phyloP scores from a whole-genome alignment of 1,140 invertebrate species.

The Drosophila parvula region DNA sequence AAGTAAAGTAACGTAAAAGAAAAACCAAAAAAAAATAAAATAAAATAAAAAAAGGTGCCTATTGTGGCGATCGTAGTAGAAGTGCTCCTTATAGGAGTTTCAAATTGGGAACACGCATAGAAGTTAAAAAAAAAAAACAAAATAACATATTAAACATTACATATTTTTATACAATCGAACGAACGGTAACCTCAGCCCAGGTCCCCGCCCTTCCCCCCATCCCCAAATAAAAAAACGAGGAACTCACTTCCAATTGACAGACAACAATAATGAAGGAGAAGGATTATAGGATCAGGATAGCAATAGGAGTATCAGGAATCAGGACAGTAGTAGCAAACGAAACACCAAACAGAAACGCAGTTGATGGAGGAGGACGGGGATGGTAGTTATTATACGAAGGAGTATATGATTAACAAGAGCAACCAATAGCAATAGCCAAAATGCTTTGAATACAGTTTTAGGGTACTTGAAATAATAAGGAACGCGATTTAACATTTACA shows the following conservation, averaged over 20 bases:
- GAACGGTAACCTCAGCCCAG: slow-evolving; percentile 4
- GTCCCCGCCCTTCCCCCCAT: slow-evolving; percentile 1
- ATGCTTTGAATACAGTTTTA: slow-evolving; percentile 53
- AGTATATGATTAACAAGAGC: slow-evolving; percentile 42
- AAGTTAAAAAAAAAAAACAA: slow-evolving; percentile 12
- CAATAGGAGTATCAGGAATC: slow-evolving; percentile 29
- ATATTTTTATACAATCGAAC: slow-evolving; percentile 64
- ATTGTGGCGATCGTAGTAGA: slow-evolving; percentile 5
- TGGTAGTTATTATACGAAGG: slow-evolving; percentile 5
- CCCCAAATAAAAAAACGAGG: not conserved
- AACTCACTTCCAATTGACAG: slow-evolving; percentile 44
- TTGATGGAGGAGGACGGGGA: not conserved
- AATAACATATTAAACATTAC: slow-evolving; percentile 10
- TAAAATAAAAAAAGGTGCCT: slow-evolving; percentile 27
- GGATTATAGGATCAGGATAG: not conserved
- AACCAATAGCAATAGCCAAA: slow-evolving; percentile 63
- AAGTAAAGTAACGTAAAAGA: slow-evolving; percentile 2
- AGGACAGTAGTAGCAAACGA: slow-evolving; percentile 35
- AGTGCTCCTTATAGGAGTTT: slow-evolving; percentile 78
- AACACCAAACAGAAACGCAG: slow-evolving; percentile 28
- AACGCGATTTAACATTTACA: slow-evolving; percentile 27
- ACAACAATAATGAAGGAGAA: slow-evolving; percentile 32
- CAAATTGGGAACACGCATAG: slow-evolving; percentile 66
- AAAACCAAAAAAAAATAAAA: slow-evolving; percentile 1
- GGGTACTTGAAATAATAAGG: slow-evolving; percentile 33